Percentiles rank a stretch among this genome's conserved stretches.
Conservation (phyloP, 2,888 invertebrate genomes). For the Cremastinae sp. region DNA sequence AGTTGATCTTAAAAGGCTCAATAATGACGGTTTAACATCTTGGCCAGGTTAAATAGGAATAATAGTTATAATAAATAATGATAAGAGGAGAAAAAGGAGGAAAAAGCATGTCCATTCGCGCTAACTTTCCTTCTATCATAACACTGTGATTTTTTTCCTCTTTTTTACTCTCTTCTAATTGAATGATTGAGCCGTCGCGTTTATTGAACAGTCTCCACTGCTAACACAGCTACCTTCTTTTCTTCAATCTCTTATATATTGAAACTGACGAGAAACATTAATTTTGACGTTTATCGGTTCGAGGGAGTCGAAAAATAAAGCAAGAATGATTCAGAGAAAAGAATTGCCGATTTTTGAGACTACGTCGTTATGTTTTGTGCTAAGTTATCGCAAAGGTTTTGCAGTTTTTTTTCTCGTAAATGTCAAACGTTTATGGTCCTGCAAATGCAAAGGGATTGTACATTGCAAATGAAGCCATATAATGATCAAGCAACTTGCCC, state of each 20-base stretch:
- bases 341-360: slow-evolving; percentile 3
- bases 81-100: slow-evolving; percentile 43
- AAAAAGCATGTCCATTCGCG: slow-evolving; percentile 36
- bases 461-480: slow-evolving; percentile 64
- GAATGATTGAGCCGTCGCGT: slow-evolving; percentile 20
- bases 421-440: background rate
- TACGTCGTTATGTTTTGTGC: background rate
- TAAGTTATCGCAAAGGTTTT: background rate
- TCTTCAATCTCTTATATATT: background rate
- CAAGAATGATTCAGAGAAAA: background rate
- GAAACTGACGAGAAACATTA: background rate
- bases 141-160: slow-evolving; percentile 29
- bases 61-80: slow-evolving; percentile 32
- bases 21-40: slow-evolving; percentile 28
- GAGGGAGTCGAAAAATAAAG: background rate
- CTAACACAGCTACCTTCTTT: background rate
- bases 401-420: slow-evolving; percentile 1
- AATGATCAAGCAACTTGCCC: slow-evolving; percentile 74
- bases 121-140: slow-evolving; percentile 32
- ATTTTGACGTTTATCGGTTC: slow-evolving; percentile 9
- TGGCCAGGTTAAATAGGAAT: slow-evolving; percentile 11
- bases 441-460: background rate
- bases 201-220: background rate
- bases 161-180: slow-evolving; percentile 32
- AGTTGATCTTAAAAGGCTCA: slow-evolving; percentile 22